Base-by-base conservation (phyloP, 2,888 invertebrate genomes). In the Salticus scenicus region DNA sequence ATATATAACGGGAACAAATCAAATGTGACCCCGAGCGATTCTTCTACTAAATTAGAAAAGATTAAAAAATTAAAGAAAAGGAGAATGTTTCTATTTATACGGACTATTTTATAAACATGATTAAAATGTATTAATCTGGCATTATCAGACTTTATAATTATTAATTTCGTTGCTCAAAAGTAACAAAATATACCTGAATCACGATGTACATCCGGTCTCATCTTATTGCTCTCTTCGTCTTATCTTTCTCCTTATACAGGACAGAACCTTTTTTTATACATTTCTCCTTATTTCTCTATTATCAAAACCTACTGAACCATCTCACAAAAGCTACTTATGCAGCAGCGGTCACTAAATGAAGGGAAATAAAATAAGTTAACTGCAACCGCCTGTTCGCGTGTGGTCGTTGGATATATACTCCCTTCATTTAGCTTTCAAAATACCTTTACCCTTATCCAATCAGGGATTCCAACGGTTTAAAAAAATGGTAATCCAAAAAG, bases 401-500 rank as follows among this genome's bases (percentile, higher is more conserved):
- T 57, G 57, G 57, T 57, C 57, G 24, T 2, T 5, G 17, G 2
- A 57, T 12, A 57, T 24, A 57, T 24, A 57, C 57, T 57, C 57
- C 57, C 57, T 24, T 47, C 42, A 47, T 24, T 57, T 24, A 57
- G 24, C 57, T 57, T 57, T 57, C 57, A 57, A 57, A 57, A 57
- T 57, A 57, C 24, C 24, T 57, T 57, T 57, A 57, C 57, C 57
- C 57, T 57, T 57, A 57, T 57, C 57, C 57, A 57, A 57, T 57
- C 57, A 57, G 57, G 17, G 57, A 57, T 24, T 17, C 24, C 57
- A 1, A 5, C 24, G 24, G 7, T 4, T 1, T 57, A 24, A 57
- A 57, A 57, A 24, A 57, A 17, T 24, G 20, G 12, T 24, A 77
- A 42, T 79, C 72, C 42, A 66, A 41, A 75, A 63, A 75, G 20